Evolutionary conservation across 2,113 vertebrate species (phyloP).

Genomic region (Oophaga pumilio): DNA sequence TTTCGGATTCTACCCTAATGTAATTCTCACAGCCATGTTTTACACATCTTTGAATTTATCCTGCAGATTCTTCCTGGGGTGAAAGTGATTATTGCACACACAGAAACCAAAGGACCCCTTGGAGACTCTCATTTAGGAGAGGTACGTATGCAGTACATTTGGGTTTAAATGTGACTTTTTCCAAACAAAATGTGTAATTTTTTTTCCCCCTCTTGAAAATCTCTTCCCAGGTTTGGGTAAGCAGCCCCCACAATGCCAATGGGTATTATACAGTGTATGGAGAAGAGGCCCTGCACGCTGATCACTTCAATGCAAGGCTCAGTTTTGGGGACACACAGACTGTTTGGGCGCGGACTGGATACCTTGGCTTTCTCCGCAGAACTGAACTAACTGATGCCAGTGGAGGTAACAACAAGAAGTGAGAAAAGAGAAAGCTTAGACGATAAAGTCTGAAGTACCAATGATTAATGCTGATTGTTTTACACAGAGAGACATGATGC

Average conservation of each 20-base stretch:
- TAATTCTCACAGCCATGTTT: too few species aligned
- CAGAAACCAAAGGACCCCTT: slow-evolving; percentile 92
- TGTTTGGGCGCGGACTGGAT: slow-evolving; percentile 91
- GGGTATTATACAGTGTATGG: slow-evolving; percentile 95
- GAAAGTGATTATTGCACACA: slow-evolving; percentile 94
- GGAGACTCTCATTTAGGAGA: slow-evolving; percentile 95
- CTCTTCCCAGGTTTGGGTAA: slow-evolving; percentile 87
- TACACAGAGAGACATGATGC: slow-evolving; percentile 90
- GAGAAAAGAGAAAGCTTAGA: not conserved
- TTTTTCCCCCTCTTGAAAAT: not conserved
- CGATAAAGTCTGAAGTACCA: not conserved
- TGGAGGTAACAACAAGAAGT: slow-evolving; percentile 79
- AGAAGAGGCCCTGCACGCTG: slow-evolving; percentile 89
- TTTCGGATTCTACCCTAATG: too few species aligned
- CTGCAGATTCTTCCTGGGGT: slow-evolving; percentile 92
- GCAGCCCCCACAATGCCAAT: slow-evolving; percentile 91
- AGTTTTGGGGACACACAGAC: slow-evolving; percentile 96
- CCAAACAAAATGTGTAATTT: not conserved
- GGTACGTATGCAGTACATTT: slow-evolving; percentile 68
- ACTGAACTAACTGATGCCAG: slow-evolving; percentile 94
- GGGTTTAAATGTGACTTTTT: not conserved
- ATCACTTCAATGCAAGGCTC: slow-evolving; percentile 91
- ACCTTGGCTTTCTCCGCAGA: slow-evolving; percentile 93
- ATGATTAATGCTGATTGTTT: not conserved
- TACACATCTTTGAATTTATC: not conserved